Base-by-base conservation (phyloP, 2,888 invertebrate species). In the Melanophora roralis region DNA sequence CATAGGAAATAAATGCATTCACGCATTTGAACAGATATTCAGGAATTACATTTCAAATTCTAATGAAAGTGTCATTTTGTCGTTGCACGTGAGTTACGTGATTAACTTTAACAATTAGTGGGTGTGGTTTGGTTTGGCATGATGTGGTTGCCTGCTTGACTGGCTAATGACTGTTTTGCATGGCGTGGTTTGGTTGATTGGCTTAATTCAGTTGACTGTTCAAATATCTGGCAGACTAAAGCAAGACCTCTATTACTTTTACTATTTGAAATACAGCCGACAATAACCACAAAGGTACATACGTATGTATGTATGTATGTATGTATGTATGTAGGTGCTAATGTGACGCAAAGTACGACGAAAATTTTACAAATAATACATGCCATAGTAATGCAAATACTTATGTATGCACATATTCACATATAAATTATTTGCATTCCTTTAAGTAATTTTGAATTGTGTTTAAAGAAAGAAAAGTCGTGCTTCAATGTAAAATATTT, bases 31-130 rank as follows among this genome's bases (percentile, higher is more conserved):
- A 43, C 38, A 49, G 73, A 73, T 73, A 76, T 76, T 80, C 72
- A 71, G 76, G 80, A 76, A 80, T 76, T 80, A 73, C 68, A 80
- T 76, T 80, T 76, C 65, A 64, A 80, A 81, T 81, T 82, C 82
- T 68, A 80, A 78, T 69, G 83, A 83, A 82, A 83, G 81, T 80
- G 82, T 80, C 78, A 76, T 68, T 80, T 79, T 71, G 71, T 57
- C 75, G 62, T 49, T 78, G 81, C 82, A 82, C 82, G 83, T 83
- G 83, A 82, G 76, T 72, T 79, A 82, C 83, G 82, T 83, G 83
- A 82, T 80, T 75, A 64, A 81, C 76, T 45, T 83, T 19, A 57
- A 45, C 72, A 79, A 82, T 81, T 64, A 81, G 83, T 78, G 82
- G 83, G 82, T 83, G 83, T 82, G 83, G 82, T 78, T 55, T 68